Evolutionary conservation across 2,113 vertebrate genomes (phyloP), one percentile per base, ranked within the genome.

Genomic region (Nipponia nippon): DNA sequence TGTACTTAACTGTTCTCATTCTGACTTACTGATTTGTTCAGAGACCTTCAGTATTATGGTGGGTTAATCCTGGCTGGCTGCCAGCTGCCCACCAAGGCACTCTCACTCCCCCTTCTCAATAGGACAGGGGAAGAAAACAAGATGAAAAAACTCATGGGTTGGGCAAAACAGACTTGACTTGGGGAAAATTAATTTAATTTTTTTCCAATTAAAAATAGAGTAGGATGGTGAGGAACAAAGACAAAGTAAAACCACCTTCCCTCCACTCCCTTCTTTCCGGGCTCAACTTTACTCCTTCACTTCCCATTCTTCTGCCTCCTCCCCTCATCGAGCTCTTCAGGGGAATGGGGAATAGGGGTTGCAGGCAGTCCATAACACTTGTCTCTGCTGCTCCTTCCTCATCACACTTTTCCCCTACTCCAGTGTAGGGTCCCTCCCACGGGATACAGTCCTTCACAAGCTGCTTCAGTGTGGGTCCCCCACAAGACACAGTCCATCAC

Each of bases 301-400:
- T 79, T 22, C 36, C 30, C 10, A 6, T 30, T n/a, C 25, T 76
- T 17, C 30, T 29, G 47, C 30, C 18, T 44, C 30, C 20, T 30
- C 19, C 15, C 20, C 4, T 1, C 44, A 22, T 46, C 0, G 4
- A 17, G 22, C 30, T n/a, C 49, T 5, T 1, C 18, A 22, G 49
- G 30, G 13, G 18, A 18, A 53, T 25, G 25, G 30, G 14, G 18
- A 53, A n/a, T 53, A 30, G 18, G 22, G 18, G 10, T 27, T 53
- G 30, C 8, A 1, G 36, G 16, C 59, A n/a, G 49, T n/a, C 50
- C 19, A 5, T 44, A 27, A 44, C 11, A 10, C 32, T 66, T 0
- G 5, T 29, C 61, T 66, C 38, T 80, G 49, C 32, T 36, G 50
- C 25, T 53, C 49, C 49, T 65, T 65, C 38, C 38, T 65, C 29